Percentiles rank a stretch among this genome's conserved stretches.
Conservation (phyloP, 2,797 vertebrate species). For the Ctenochaetus hawaiiensis region DNA sequence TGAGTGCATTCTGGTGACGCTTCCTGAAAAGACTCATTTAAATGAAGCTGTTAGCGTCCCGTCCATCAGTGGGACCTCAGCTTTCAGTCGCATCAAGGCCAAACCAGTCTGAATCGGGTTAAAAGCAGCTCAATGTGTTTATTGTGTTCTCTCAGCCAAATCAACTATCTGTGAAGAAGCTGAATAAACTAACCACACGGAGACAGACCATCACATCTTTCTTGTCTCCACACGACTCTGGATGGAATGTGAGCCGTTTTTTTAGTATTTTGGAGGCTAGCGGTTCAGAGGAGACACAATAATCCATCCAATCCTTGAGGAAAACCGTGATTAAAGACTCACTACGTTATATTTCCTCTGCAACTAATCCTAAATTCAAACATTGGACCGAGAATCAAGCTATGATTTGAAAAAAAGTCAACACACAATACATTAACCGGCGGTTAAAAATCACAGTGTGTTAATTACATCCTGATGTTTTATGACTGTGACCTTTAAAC, state of each 20-base stretch:
- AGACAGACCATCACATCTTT: slow-evolving; percentile 84
- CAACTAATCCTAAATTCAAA: slow-evolving; percentile 62
- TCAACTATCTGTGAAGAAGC: slow-evolving; percentile 88
- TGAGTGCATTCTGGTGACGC: slow-evolving; percentile 60
- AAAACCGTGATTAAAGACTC: slow-evolving; percentile 60
- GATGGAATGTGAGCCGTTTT: slow-evolving; percentile 50
- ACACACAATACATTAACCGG: slow-evolving; percentile 78
- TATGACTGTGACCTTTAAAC: slow-evolving; percentile 89
- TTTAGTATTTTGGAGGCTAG: slow-evolving; percentile 71
- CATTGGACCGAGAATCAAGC: slow-evolving; percentile 56
- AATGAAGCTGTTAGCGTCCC: slow-evolving; percentile 63
- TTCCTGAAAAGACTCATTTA: slow-evolving; percentile 65
- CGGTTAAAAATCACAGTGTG: slow-evolving; percentile 80
- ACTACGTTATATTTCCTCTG: slow-evolving; percentile 41
- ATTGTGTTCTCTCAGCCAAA: slow-evolving; percentile 88
- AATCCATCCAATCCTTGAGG: slow-evolving; percentile 59
- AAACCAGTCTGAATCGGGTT: slow-evolving; percentile 88
- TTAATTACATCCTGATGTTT: slow-evolving; percentile 87
- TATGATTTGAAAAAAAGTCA: slow-evolving; percentile 65
- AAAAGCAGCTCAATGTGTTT: slow-evolving; percentile 90
- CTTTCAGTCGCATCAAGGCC: slow-evolving; percentile 84
- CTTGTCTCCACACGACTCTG: slow-evolving; percentile 39
- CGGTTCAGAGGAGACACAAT: slow-evolving; percentile 58
- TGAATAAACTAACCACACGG: slow-evolving; percentile 86
- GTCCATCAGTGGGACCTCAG: slow-evolving; percentile 60